Evolutionary conservation across 2,888 invertebrate species (phyloP), one percentile per base, ranked within the genome.

Genomic region (Atherix ibis): DNA sequence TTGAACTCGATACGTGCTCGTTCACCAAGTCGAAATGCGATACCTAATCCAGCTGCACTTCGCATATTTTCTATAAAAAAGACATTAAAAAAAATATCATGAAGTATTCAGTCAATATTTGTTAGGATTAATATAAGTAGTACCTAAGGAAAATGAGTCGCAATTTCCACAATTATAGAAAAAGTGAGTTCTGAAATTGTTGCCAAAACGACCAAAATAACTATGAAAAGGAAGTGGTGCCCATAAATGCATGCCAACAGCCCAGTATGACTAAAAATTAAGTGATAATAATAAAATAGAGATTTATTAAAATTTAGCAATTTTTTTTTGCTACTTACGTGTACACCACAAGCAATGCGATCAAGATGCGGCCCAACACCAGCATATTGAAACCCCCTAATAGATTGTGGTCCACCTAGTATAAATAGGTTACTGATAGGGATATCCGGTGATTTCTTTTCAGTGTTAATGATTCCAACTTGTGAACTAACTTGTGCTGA

Each of bases 1-100:
- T 95, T 97, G 34, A 98, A 70, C 67, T 98, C 97, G 35, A 97
- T 68, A 37, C 94, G 70, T n/a, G 91, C 92, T 41, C 78, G 66
- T 44, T 83, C 70, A 44, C 77, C 89, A 37, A 97, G 64, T 42
- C 82, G 73, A 51, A 94, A 66, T 10, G 83, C 85, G 34, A 94
- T 56, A 12, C 94, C 95, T 35, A 76, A 59, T 19, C 98, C 97
- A 47, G 71, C 72, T 3, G 91, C 71, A 49, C 78, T 67, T 37
- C 95, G 69, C 46, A 71, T 63, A 38, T 68, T 66, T 32, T 68
- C 66, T 31, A 52, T 45, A 42, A 73, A 51, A 32, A 63, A 52
- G 37, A 60, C n/a, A n/a, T n/a, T 61, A 40, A 62, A 27, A 8
- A 35, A 18, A 12, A 18, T 18, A 16, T 24, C n/a, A n/a, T n/a